Conservation (phyloP, 2,113 vertebrate genomes). For the Camarhynchus parvulus region DNA sequence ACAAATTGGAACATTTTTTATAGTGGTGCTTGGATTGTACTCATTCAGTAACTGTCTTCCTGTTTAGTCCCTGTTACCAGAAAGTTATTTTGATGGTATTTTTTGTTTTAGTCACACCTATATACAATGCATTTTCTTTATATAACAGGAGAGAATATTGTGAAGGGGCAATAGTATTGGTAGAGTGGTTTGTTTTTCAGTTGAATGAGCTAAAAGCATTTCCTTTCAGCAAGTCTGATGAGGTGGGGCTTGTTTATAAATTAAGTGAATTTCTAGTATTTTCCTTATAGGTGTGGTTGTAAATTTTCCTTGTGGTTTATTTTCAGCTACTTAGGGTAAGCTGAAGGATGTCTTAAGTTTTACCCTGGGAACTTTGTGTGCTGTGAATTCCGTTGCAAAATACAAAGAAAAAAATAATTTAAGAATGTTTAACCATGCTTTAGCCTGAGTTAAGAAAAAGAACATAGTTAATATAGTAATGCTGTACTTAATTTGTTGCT, state of each 20-base stretch:
- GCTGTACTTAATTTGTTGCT: neutral
- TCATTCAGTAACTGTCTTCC: neutral
- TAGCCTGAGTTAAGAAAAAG: neutral
- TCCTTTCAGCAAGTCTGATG: neutral
- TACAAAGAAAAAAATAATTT: neutral
- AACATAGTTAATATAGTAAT: neutral
- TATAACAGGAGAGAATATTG: neutral
- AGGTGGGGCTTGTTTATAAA: neutral
- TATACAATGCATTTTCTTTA: neutral
- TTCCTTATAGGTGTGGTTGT: neutral
- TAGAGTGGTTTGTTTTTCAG: neutral
- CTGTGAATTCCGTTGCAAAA: neutral
- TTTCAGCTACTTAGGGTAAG: neutral
- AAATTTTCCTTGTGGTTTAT: neutral
- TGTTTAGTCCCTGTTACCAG: neutral
- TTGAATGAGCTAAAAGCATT: neutral
- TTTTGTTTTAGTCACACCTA: slow-evolving; percentile 1
- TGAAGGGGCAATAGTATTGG: neutral
- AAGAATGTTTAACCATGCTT: neutral
- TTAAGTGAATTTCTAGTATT: neutral
- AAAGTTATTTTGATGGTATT: neutral
- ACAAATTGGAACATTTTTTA: neutral
- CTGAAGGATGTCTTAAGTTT: neutral
- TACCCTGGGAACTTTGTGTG: neutral
- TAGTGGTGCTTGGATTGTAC: neutral